Evolutionary conservation across 1,140 invertebrate species (phyloP).

Genomic region (Ephestia elutella): DNA sequence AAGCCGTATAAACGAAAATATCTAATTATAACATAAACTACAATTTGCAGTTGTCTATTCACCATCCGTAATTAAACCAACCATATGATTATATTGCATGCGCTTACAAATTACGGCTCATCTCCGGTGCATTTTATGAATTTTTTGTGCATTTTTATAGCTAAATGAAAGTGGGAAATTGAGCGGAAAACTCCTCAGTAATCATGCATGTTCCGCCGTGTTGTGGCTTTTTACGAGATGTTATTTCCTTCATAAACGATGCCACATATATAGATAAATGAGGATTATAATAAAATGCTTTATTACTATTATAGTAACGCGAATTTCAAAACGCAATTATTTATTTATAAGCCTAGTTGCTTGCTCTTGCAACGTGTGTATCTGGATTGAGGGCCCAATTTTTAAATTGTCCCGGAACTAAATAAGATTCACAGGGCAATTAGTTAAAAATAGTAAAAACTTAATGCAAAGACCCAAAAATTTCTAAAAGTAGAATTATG

Average conservation of each 20-base stretch:
- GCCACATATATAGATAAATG: neutral
- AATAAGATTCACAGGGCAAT: too few relatives aligned
- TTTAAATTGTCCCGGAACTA: too few relatives aligned
- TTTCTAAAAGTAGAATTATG: too few relatives aligned
- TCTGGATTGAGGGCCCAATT: too few relatives aligned
- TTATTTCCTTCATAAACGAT: neutral
- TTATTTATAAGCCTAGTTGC: too few relatives aligned
- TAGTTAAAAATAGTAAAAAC: too few relatives aligned
- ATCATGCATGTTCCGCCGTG: neutral
- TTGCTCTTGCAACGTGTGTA: too few relatives aligned
- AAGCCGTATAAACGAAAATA: neutral
- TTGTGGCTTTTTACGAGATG: neutral
- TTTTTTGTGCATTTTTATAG: slow-evolving; percentile 11
- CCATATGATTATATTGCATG: slow-evolving; percentile 2
- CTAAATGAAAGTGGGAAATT: slow-evolving; percentile 10
- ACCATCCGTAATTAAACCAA: neutral
- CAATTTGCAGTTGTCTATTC: neutral
- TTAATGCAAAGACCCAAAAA: too few relatives aligned
- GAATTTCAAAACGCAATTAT: too few relatives aligned
- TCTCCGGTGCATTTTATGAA: neutral
- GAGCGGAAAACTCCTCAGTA: neutral
- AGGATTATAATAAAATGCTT: neutral
- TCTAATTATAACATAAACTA: neutral
- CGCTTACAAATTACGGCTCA: neutral
- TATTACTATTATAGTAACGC: neutral